Base-by-base conservation (phyloP, 2,888 invertebrate genomes). In the Apamea sordens region DNA sequence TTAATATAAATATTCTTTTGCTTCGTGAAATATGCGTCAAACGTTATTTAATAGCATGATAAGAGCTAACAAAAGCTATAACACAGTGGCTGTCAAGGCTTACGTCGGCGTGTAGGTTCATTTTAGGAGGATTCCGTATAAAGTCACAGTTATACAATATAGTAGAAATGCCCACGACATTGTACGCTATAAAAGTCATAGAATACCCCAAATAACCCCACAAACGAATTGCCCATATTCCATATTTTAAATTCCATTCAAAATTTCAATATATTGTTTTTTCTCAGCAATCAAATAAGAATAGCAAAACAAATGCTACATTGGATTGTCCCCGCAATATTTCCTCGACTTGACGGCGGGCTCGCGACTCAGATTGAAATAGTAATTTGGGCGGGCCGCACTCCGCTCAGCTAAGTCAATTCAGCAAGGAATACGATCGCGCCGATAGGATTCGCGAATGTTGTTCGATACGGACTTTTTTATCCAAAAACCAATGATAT, bases 301-400 rank as follows among this genome's bases (percentile, higher is more conserved):
- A 79, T 41, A 75, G 24, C 56, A 67, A 73, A 69, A 83, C 70
- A 79, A 84, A 78, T 75, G 56, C 68, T 82, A 76, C 67, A 67
- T 84, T 61, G 73, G 65, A 77, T 86, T 73, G 77, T 86, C 69
- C 47, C 74, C 71, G 77, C 72, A 78, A 83, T 86, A 87, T 86
- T 87, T 85, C 61, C 64, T 75, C 73, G 73, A 44, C 36, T 65
- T 80, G 74, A 77, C 78, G 77, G 79, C 75, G 73, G 76, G 76
- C 79, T 32, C 77, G 83, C 79, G 71, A 75, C 75, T 81, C 72
- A 92, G 92, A 94, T 94, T 94, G 94, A 93, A 95, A 95, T 95
- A 94, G 94, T 95, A 94, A 95, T 95, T 95, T 94, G 93, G 94
- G 93, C 92, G 93, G 92, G 91, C 86, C 90, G 93, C 92, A 93